Base-by-base conservation (phyloP, 2,888 invertebrate species). In the Tinea semifulvella region DNA sequence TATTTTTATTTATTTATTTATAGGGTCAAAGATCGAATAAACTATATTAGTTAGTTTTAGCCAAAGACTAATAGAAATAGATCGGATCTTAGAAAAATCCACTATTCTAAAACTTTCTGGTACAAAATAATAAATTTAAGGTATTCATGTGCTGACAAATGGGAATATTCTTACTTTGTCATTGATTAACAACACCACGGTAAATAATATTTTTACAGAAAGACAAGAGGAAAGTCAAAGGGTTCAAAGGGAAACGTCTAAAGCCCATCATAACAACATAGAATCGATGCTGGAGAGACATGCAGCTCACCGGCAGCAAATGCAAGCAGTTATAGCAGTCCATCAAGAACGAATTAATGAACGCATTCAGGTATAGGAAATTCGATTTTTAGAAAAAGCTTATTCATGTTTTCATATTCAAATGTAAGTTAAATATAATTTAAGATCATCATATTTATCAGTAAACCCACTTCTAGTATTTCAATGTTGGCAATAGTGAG, bases 301-400 rank as follows among this genome's bases (percentile, higher is more conserved):
- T 50, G 77, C 83, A 16, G 74, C 80, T 17, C 84, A 85, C 48
- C 75, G 86, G 42, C 69, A 68, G 38, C 77, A 83, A 48, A 83
- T 86, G 73, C 86, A 86, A 54, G 67, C 75, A 8, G 81, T 85
- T 47, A 83, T 86, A 54, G 61, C 79, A n/a, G 58, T 77, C 3
- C 86, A 87, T 49, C 86, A 86, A 52, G 85, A 86, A 49, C 61
- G 85, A 27, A 86, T 87, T 46, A 85, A 85, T 22, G 76, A 82
- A 49, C 82, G 86, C 48, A 86, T 86, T 49, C 84, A 85, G 68
- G 80, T 84, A 46, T 25, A n/a, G n/a, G n/a, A n/a, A n/a, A n/a
- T n/a, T n/a, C n/a, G n/a, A n/a, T n/a, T n/a, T n/a, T n/a, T n/a
- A n/a, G n/a, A n/a, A 25, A 25, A 25, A 25, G 10, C 6, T 25